A percentile compares a stretch with the other conserved stretches of the same genome.
Conservation (phyloP, 2,113 vertebrate species). For the Empidonax alnorum region DNA sequence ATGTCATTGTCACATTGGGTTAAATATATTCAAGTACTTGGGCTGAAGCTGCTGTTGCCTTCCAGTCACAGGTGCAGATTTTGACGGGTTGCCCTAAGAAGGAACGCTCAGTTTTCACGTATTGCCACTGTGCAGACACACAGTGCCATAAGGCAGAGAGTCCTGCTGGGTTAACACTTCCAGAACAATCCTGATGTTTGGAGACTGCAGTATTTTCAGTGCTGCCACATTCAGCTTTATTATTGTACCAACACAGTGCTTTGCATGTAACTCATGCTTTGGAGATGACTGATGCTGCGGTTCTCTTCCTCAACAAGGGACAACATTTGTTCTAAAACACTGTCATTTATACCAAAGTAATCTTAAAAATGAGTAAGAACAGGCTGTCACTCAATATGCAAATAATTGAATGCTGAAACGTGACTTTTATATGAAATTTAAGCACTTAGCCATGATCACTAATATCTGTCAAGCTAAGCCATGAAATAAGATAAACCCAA, state of each 20-base stretch:
- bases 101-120: background rate
- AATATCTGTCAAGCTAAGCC: background rate
- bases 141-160: background rate
- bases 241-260: background rate
- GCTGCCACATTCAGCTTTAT: slow-evolving; percentile 4
- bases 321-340: slow-evolving; percentile 41
- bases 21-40: background rate
- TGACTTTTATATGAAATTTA: slow-evolving; percentile 11
- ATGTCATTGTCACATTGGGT: background rate
- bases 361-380: slow-evolving; percentile 24
- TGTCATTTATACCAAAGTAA: slow-evolving; percentile 16
- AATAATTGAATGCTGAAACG: background rate
- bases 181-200: background rate
- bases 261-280: background rate
- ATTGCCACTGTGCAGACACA: background rate
- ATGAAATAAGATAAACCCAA: background rate
- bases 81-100: background rate
- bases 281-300: background rate
- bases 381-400: slow-evolving; percentile 54
- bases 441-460: background rate
- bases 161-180: background rate
- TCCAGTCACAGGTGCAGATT: background rate
- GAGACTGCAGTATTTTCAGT: slow-evolving; percentile 12
- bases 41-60: background rate
- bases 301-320: slow-evolving; percentile 20